phyloP scores from a whole-genome alignment of 2,113 vertebrate genomes.

The Aix galericulata region DNA sequence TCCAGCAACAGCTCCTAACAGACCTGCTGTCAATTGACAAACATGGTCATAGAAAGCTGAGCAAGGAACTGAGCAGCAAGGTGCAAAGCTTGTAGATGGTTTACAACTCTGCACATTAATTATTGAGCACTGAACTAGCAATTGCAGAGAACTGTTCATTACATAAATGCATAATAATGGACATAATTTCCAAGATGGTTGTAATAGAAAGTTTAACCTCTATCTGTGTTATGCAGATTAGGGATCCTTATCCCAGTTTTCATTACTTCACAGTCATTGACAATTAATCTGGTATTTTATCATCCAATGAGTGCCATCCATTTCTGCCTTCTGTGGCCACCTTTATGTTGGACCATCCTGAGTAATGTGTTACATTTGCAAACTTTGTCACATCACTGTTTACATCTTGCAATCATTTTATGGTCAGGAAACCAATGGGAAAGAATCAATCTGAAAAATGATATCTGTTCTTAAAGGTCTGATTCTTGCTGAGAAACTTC shows the following conservation, averaged over 20 bases:
- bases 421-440: not conserved
- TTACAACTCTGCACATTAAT: not conserved
- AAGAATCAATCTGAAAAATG: not conserved
- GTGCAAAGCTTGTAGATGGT: not conserved
- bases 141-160: not conserved
- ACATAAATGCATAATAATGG: too few species aligned
- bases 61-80: not conserved
- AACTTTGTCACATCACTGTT: not conserved
- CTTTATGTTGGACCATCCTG: not conserved
- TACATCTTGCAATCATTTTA: not conserved
- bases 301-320: not conserved
- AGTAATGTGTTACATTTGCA: not conserved
- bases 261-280: not conserved
- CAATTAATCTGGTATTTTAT: not conserved
- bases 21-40: not conserved
- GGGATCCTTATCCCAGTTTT: not conserved
- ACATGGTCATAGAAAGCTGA: not conserved
- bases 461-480: not conserved
- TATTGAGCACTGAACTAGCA: not conserved
- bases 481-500: not conserved
- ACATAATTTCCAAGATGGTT: not conserved
- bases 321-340: not conserved
- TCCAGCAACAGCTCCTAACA: not conserved
- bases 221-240: accelerated
- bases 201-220: not conserved